A percentile compares a stretch with the other conserved stretches of the same genome.
Evolutionary conservation across 2,113 vertebrate genomes (phyloP).

Genomic region (Aviceda subcristata): DNA sequence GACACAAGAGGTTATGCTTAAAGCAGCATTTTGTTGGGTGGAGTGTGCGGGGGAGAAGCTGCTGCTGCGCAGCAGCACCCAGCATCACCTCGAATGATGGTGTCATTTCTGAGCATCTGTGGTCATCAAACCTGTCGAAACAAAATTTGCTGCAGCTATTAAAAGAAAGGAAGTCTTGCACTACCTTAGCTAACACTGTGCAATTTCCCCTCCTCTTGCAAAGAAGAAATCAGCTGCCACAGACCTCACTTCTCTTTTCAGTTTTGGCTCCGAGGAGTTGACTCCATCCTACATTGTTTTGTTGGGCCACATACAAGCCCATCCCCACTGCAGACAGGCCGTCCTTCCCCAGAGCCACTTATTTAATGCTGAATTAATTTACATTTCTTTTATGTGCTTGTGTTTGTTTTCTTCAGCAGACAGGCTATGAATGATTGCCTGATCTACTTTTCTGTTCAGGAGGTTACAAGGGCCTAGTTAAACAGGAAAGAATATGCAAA

Average conservation of each 20-base stretch:
- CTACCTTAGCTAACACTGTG: not conserved
- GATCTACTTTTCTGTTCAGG: not conserved
- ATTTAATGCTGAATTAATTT: not conserved
- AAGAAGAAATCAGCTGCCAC: not conserved
- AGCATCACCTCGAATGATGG: not conserved
- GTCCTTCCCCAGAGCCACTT: not conserved
- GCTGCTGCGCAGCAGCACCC: not conserved
- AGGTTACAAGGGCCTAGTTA: not conserved
- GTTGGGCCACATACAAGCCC: not conserved
- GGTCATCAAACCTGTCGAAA: not conserved
- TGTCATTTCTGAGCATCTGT: not conserved
- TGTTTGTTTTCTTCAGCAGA: not conserved
- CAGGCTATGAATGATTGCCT: not conserved
- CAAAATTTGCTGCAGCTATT: not conserved
- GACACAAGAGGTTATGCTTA: not conserved
- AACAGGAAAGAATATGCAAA: not conserved
- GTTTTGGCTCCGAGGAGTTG: not conserved
- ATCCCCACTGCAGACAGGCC: not conserved
- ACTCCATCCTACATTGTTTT: not conserved
- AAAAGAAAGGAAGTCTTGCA: not conserved
- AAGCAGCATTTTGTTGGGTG: not conserved
- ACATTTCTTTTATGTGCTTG: not conserved
- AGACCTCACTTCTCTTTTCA: not conserved
- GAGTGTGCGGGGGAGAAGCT: accelerated
- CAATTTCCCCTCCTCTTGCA: not conserved